These are phyloP conservation scores for Oligia strigilis DNA, from an alignment of 2,888 invertebrate genomes.

Conservation along the genomic window DNA sequence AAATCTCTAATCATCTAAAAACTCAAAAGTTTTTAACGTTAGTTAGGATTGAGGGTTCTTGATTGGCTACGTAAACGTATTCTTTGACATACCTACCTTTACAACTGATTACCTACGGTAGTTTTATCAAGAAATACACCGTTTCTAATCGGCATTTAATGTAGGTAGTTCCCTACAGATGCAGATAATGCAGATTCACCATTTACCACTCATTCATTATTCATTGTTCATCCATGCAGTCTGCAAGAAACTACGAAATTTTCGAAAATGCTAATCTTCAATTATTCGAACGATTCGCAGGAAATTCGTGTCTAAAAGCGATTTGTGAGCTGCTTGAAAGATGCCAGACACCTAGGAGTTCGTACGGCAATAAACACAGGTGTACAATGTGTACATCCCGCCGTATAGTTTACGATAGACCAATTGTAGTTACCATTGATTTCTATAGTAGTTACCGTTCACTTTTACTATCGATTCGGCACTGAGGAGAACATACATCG, in stretches of 20 bases:
- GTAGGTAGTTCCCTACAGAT: too few species aligned
- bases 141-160: too few species aligned
- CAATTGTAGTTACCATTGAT: constrained; percentile 16
- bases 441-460: constrained; percentile 14
- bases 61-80: too few species aligned
- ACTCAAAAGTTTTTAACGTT: too few species aligned
- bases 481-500: constrained; percentile 16
- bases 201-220: constrained; percentile 5
- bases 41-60: too few species aligned
- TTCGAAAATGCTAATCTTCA: background rate
- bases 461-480: constrained; percentile 31
- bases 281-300: background rate
- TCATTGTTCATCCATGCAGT: background rate
- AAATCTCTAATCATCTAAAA: too few species aligned
- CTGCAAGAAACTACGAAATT: background rate
- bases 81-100: too few species aligned
- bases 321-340: constrained; percentile 32
- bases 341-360: constrained; percentile 36
- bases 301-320: constrained; percentile 28
- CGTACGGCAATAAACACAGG: constrained; percentile 36
- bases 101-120: too few species aligned
- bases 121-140: too few species aligned
- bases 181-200: too few species aligned
- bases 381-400: constrained; percentile 6
- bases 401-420: constrained; percentile 31